Conservation (phyloP, 1,140 invertebrate genomes). For the Platorchestia sp. region DNA sequence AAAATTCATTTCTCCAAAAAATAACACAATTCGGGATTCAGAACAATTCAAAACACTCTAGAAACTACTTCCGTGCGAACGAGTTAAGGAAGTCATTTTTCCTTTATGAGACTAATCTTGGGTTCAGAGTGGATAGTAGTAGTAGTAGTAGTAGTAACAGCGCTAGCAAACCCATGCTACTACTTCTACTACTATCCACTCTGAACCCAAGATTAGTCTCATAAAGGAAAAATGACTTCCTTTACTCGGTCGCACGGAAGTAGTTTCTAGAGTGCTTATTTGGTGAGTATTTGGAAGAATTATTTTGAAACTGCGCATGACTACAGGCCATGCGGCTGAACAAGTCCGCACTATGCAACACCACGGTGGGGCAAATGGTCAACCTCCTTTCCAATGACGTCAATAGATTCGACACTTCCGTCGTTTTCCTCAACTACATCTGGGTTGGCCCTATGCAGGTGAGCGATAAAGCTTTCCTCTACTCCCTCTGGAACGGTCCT, state of each 20-base stretch:
- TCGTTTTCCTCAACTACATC: conserved; percentile 74
- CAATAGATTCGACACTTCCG: conserved; percentile 72
- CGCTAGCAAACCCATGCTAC: too few species aligned
- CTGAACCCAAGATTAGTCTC: neutral
- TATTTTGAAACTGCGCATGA: conserved; percentile 43
- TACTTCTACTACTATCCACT: neutral
- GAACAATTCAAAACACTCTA: too few species aligned
- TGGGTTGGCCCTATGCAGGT: conserved; percentile 81
- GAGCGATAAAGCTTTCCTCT: neutral
- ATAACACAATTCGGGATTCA: too few species aligned
- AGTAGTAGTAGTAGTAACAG: too few species aligned
- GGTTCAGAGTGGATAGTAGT: neutral
- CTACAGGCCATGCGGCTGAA: conserved; percentile 71
- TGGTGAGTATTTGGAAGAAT: neutral
- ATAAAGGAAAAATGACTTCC: neutral
- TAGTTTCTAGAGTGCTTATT: too few species aligned
- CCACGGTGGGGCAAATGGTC: conserved; percentile 88
- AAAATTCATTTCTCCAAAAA: too few species aligned
- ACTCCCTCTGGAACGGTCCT: too few species aligned
- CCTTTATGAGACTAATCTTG: neutral
- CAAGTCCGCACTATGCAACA: conserved; percentile 79
- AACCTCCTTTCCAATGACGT: conserved; percentile 93
- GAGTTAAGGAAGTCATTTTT: too few species aligned
- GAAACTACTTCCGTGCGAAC: neutral
- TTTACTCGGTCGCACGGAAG: neutral